Conservation (phyloP, 2,888 invertebrate species). For the Caradrina kadenii region DNA sequence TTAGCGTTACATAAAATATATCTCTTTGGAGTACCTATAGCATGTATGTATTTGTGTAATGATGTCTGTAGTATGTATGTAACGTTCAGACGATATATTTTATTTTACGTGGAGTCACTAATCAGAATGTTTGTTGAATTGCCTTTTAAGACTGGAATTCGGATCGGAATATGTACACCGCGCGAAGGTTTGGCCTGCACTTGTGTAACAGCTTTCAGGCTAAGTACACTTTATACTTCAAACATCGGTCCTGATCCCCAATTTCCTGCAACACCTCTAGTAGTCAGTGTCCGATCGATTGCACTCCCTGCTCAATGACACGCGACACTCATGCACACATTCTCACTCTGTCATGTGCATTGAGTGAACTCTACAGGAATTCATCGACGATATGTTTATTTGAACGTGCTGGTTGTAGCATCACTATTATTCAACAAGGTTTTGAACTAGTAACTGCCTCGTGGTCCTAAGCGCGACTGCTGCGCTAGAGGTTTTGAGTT, state of each 20-base stretch:
- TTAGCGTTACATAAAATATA: constrained; percentile 46
- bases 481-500: too few species aligned
- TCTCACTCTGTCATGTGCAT: constrained; percentile 16
- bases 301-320: constrained; percentile 33
- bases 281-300: constrained; percentile 9
- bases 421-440: not conserved
- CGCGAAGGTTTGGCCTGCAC: not conserved
- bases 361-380: constrained; percentile 6
- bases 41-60: constrained; percentile 7
- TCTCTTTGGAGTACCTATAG: constrained; percentile 11
- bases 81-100: not conserved
- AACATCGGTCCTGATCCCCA: not conserved
- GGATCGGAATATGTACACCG: not conserved
- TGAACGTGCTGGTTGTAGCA: constrained; percentile 1
- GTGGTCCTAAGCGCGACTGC: too few species aligned
- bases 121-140: not conserved
- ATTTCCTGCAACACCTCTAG: constrained; percentile 29
- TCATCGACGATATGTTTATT: constrained; percentile 26
- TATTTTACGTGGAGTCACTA: not conserved
- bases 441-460: too few species aligned
- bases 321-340: constrained; percentile 16
- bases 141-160: not conserved
- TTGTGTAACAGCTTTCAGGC: not conserved
- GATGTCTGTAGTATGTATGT: not conserved
- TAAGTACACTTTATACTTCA: constrained; percentile 7